Evolutionary conservation across 2,113 vertebrate species (phyloP).

Genomic region (Triplophysa tibetana): DNA sequence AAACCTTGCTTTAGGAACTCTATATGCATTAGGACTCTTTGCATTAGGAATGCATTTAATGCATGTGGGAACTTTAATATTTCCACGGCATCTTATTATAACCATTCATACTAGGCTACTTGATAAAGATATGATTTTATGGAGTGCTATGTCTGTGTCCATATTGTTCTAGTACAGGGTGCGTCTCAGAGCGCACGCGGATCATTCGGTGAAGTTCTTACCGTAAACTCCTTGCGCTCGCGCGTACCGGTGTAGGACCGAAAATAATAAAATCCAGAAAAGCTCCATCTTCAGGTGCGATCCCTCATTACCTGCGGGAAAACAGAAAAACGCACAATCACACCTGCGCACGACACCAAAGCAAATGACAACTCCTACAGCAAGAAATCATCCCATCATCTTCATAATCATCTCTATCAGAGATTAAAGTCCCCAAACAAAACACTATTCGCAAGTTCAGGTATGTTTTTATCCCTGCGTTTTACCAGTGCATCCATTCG

Average conservation of each 20-base stretch:
- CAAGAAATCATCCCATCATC: constrained; percentile 19
- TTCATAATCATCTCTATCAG: constrained; percentile 15
- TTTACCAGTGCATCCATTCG: constrained; percentile 44
- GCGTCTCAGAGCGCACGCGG: neutral
- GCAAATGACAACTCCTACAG: neutral
- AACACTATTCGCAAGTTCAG: constrained; percentile 51
- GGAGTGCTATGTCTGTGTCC: neutral
- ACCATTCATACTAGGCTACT: neutral
- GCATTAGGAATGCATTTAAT: too few relatives aligned
- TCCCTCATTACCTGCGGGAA: constrained; percentile 76
- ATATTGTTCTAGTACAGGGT: too few relatives aligned
- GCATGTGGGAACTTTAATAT: neutral
- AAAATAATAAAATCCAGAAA: constrained; percentile 81
- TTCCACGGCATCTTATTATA: neutral
- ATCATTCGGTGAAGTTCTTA: constrained; percentile 57
- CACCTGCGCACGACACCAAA: neutral
- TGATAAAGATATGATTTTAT: neutral
- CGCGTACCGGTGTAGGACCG: constrained; percentile 65
- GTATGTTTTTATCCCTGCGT: constrained; percentile 43
- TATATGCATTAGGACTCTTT: too few relatives aligned
- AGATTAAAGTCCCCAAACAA: constrained; percentile 57
- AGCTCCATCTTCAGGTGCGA: constrained; percentile 78
- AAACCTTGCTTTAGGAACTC: too few relatives aligned
- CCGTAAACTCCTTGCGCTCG: constrained; percentile 79
- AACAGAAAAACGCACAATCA: constrained; percentile 16